These are phyloP conservation scores for Phallusia fumigata DNA, from an alignment of 23 tunicate species.

Conservation along the genomic window DNA sequence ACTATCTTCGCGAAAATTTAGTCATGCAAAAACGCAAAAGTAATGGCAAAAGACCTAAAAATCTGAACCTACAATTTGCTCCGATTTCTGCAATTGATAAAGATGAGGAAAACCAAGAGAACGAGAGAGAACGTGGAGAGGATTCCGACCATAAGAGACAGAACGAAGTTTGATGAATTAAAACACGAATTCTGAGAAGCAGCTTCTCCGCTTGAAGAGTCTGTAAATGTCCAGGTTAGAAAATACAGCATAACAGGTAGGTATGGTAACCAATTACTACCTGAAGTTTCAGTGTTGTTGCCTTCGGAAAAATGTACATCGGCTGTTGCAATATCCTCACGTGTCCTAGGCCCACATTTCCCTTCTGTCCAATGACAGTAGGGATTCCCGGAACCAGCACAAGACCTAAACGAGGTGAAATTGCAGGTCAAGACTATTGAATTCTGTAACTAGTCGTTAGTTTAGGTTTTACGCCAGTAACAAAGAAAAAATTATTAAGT, in stretches of 20 bases:
- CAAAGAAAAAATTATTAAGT: too few species aligned
- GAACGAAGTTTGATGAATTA: conserved; percentile 4
- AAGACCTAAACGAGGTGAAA: conserved; percentile 55
- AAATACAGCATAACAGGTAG: too few species aligned
- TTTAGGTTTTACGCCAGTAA: too few species aligned
- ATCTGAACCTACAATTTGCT: not conserved
- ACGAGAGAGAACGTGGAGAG: conserved; percentile 25
- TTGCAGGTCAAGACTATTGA: too few species aligned
- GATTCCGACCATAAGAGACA: conserved; percentile 34
- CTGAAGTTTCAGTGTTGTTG: too few species aligned
- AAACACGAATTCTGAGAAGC: not conserved
- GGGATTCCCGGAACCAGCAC: conserved; percentile 69
- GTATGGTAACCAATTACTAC: too few species aligned
- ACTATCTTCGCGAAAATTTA: too few species aligned
- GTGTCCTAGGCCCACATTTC: conserved; percentile 31
- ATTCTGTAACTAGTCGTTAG: too few species aligned
- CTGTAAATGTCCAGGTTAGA: too few species aligned
- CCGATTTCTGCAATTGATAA: conserved; percentile 15
- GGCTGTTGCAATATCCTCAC: not conserved
- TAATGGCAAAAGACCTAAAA: not conserved
- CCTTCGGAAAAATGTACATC: conserved; percentile 30
- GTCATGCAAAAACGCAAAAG: too few species aligned
- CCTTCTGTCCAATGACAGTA: conserved; percentile 69
- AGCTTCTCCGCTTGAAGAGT: too few species aligned
- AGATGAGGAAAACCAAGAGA: conserved; percentile 22